Percentiles rank a stretch among this genome's conserved stretches.
phyloP scores from a whole-genome alignment of 2,888 invertebrate species.

The Gasteruption jaculator region DNA sequence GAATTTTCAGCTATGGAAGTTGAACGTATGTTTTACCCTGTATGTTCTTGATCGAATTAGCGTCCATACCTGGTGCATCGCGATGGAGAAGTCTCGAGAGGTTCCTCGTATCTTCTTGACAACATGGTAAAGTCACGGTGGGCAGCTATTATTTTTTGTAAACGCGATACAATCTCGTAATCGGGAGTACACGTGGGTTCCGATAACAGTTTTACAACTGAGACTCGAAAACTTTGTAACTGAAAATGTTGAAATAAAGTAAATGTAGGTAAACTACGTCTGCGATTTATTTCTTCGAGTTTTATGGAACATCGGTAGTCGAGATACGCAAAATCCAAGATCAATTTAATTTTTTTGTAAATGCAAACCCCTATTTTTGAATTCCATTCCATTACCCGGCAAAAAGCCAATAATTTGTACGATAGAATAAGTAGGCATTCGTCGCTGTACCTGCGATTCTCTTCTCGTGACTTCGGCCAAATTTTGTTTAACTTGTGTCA shows the following conservation, averaged over 20 bases:
- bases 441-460: slow-evolving; percentile 67
- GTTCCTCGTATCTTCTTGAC: slow-evolving; percentile 69
- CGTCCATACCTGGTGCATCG: slow-evolving; percentile 45
- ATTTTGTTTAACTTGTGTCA: slow-evolving; percentile 69
- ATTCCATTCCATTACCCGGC: too few relatives aligned
- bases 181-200: slow-evolving; percentile 69
- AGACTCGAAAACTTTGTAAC: slow-evolving; percentile 72
- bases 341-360: too few relatives aligned
- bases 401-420: too few relatives aligned
- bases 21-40: background rate
- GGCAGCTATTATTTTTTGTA: slow-evolving; percentile 80
- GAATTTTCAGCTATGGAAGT: too few relatives aligned
- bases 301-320: too few relatives aligned
- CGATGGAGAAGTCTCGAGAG: slow-evolving; percentile 53
- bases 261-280: too few relatives aligned
- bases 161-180: slow-evolving; percentile 70
- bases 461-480: slow-evolving; percentile 67
- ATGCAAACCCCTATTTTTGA: too few relatives aligned
- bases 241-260: too few relatives aligned
- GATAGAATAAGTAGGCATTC: too few relatives aligned
- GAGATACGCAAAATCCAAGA: too few relatives aligned
- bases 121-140: slow-evolving; percentile 84
- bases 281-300: too few relatives aligned
- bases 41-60: background rate
- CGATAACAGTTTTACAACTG: slow-evolving; percentile 71